Base-by-base conservation (phyloP, 2,113 vertebrate species). In the Phalacrocorax pelagicus region DNA sequence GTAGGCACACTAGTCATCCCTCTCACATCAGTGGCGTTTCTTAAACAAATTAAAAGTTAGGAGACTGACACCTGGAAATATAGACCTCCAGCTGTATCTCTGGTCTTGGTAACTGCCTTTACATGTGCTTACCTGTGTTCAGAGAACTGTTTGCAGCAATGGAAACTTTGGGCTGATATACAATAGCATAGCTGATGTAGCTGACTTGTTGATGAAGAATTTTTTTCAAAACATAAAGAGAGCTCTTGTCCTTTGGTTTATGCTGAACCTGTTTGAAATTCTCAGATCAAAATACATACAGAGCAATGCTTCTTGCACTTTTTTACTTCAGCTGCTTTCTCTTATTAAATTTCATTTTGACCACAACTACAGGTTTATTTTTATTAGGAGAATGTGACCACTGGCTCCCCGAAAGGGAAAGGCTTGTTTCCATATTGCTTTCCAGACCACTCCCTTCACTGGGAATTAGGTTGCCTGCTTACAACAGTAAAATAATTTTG, bases 371-470 rank as follows among this genome's bases (percentile, higher is more conserved):
- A 95, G 58, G 74, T 94, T 94, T 85, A 16, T 82, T 85, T 95
- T 96, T 94, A 94, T 66, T 90, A 55, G 78, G 58, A 77, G 92
- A 95, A 62, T 92, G 47, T 92, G 81, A 95, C 58, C 83, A 88
- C 78, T 88, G 81, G 78, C 54, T 94, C 42, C 66, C 70, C 75
- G 66, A 72, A 91, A 88, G 78, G 69, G 86, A 90, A 88, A 94
- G 69, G 15, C 54, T 92, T n/a, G 1, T 96, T 96, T 96, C 95
- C 91, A 94, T 79, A 20, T 63, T 95, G 51, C 70, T 82, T 94
- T 92, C 81, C 96, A 97, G 92, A 95, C 47, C 84, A 87, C 77
- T 90, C 92, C 89, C 84, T 89, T 96, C 81, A 67, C 81, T 92
- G 89, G 87, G 81, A 96, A 86, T 92, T 80, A 55, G 29, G 51